Percentiles rank a stretch among this genome's conserved stretches.
These are phyloP conservation scores for Myotis myotis DNA, from an alignment of 2,797 vertebrate species.

Conservation along the genomic window DNA sequence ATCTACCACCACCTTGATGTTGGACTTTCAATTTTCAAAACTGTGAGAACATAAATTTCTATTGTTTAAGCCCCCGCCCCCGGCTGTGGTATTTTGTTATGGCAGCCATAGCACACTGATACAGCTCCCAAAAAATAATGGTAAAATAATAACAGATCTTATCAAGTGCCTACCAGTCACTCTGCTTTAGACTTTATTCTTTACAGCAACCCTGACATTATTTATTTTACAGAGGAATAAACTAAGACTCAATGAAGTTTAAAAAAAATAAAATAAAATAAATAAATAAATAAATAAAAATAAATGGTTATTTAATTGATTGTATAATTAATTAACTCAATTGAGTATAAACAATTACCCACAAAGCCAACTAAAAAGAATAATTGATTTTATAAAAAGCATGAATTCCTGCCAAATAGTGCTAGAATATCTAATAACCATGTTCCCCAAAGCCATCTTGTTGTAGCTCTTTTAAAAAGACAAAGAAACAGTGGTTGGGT, in stretches of 20 bases:
- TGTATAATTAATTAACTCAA: slow-evolving; percentile 47
- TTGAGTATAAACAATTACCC: slow-evolving; percentile 35
- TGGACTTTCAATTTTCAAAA: background rate
- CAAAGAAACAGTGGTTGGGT: background rate
- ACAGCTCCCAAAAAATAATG: background rate
- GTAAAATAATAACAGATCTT: background rate
- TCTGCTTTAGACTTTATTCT: background rate
- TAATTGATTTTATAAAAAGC: slow-evolving; percentile 36
- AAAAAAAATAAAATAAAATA: too few relatives aligned
- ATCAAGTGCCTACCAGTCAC: background rate
- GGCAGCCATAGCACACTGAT: background rate
- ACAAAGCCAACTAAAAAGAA: slow-evolving; percentile 32
- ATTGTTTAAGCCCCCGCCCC: background rate
- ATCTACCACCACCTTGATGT: background rate
- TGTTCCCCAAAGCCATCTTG: slow-evolving; percentile 24
- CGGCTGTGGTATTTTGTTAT: background rate
- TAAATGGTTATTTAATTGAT: slow-evolving; percentile 23
- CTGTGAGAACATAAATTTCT: background rate
- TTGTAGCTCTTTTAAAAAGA: slow-evolving; percentile 37
- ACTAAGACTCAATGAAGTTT: background rate
- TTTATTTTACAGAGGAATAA: background rate
- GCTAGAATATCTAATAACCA: slow-evolving; percentile 35
- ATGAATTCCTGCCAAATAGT: slow-evolving; percentile 18
- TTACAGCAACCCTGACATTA: too few relatives aligned
- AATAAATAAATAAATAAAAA: too few relatives aligned